Percentiles rank a stretch among this genome's conserved stretches.
phyloP scores from a whole-genome alignment of 1,140 invertebrate species.

The Philopotamus ludificatus region DNA sequence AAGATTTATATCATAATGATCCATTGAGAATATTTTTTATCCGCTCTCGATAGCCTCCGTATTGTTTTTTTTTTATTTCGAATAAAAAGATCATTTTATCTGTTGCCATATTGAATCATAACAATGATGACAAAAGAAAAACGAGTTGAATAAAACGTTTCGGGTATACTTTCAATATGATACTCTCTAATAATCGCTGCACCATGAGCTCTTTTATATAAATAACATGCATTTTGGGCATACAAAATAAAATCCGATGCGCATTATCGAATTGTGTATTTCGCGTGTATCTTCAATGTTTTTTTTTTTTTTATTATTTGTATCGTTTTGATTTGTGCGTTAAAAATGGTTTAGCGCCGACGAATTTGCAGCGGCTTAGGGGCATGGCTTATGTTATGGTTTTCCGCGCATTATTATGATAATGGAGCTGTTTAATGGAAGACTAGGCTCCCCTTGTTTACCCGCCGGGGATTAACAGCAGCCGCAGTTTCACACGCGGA shows the following conservation, averaged over 20 bases:
- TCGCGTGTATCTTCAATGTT: neutral
- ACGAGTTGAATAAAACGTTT: slow-evolving; percentile 18
- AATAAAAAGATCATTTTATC: neutral
- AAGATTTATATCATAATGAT: too few species aligned
- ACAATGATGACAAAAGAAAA: slow-evolving; percentile 9
- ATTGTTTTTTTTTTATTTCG: too few species aligned
- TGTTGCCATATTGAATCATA: neutral
- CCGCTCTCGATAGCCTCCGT: too few species aligned
- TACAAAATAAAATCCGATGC: neutral
- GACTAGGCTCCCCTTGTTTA: neutral
- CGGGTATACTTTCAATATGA: slow-evolving; percentile 10
- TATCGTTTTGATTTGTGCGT: too few species aligned
- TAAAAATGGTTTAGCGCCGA: neutral
- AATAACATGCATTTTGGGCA: neutral
- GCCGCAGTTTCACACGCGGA: slow-evolving; percentile 17
- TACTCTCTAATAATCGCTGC: slow-evolving; percentile 21
- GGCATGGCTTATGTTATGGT: neutral
- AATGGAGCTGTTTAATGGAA: slow-evolving; percentile 19
- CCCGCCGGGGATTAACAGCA: slow-evolving; percentile 10
- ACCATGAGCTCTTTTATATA: slow-evolving; percentile 15
- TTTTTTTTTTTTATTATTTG: too few species aligned
- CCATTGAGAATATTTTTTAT: neutral
- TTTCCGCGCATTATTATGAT: slow-evolving; percentile 7
- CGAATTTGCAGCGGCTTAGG: neutral
- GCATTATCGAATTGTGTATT: neutral